Evolutionary conservation across 2,888 invertebrate genomes (phyloP), one percentile per base, ranked within the genome.

Genomic region (Spilarctia lutea): DNA sequence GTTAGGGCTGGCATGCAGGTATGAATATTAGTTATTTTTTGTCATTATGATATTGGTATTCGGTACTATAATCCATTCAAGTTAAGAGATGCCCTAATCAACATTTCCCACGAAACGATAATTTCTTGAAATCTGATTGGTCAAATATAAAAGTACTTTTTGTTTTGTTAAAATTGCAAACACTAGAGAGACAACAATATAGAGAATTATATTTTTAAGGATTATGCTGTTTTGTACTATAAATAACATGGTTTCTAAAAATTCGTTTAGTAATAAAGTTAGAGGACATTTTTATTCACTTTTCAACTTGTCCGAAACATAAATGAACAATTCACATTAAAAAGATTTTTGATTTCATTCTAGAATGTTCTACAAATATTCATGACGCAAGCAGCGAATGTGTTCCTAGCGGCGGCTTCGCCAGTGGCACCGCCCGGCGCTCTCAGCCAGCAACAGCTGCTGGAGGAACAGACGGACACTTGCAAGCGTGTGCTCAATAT

Each of bases 401-500:
- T 99, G 78, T 99, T 99, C 96, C 96, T 99, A 75, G 96, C 98
- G 67, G 93, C 96, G 0, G 96, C 96, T 73, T 95, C 96, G 76
- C 96, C 97, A 7, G 96, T 96, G 82, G 91, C 93, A 78, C 92
- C 94, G 69, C 94, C 93, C 73, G 93, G 92, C 24, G 94, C 93
- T n/a, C 92, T 94, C 35, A 92, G 94, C 18, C 96, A 96, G 10
- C 96, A 96, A n/a, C 96, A 97, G 72, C 96, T 98, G 75, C 92
- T 98, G 56, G 98, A 99, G 88, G 99, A 99, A 90, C 99, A 99
- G 94, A 99, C 99, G 0, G 99, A 99, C 93, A 98, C 99, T 75
- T 99, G 99, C 95, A 99, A 99, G 94, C 97, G 99, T 82, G 99
- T 99, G 78, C 96, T 99, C 75, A 99, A 99, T 92, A 99, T 99